Evolutionary conservation across 2,797 vertebrate genomes (phyloP).

Genomic region (Danio tinwini): DNA sequence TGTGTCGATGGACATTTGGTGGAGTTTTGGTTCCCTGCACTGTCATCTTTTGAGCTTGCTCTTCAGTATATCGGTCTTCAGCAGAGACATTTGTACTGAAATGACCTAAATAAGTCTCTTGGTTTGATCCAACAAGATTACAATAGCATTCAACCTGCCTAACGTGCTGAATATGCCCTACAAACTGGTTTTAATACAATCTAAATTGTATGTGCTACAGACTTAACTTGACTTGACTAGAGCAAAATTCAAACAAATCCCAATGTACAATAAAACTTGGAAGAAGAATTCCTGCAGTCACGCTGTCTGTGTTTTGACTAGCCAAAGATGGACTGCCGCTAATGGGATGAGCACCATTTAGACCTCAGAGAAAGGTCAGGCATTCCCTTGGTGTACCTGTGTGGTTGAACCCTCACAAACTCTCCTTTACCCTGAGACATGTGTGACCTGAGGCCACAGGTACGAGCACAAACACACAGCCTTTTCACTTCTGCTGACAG

Average conservation of each 20-base stretch:
- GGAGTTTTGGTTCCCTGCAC: too few species aligned
- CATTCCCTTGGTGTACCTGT: slow-evolving; percentile 23
- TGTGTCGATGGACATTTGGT: too few species aligned
- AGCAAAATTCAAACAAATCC: slow-evolving; percentile 2
- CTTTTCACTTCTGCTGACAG: slow-evolving; percentile 35
- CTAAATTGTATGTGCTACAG: too few species aligned
- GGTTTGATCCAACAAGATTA: too few species aligned
- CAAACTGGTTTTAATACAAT: too few species aligned
- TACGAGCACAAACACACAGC: slow-evolving; percentile 2
- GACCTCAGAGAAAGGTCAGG: slow-evolving; percentile 27
- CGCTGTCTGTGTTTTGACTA: slow-evolving; percentile 27
- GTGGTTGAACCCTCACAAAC: slow-evolving; percentile 43
- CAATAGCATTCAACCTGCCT: too few species aligned
- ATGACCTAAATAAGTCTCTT: too few species aligned
- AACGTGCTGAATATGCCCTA: too few species aligned
- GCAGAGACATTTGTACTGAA: too few species aligned
- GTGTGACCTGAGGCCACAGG: slow-evolving; percentile 42
- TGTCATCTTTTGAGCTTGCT: too few species aligned
- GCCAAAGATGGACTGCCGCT: slow-evolving; percentile 17
- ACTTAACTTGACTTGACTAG: too few species aligned
- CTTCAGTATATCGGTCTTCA: too few species aligned
- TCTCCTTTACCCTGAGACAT: slow-evolving; percentile 43
- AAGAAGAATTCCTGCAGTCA: neutral
- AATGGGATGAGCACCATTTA: slow-evolving; percentile 9
- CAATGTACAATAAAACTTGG: neutral